A percentile compares a stretch with the other conserved stretches of the same genome.
phyloP scores from a whole-genome alignment of 2,888 invertebrate genomes.

The Ennomos fuscantarius region DNA sequence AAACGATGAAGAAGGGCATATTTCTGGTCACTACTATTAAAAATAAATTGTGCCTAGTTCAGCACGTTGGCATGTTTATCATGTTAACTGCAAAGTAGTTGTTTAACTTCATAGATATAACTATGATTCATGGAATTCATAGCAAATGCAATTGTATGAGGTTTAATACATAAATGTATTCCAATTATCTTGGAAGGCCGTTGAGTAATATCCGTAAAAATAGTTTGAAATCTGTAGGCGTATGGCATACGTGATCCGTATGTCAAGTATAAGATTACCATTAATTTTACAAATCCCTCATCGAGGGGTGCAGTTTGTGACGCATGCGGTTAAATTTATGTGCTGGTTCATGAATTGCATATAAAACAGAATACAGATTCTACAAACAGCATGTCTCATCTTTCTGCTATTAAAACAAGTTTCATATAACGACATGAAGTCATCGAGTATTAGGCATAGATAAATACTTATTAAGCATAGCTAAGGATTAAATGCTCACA shows the following conservation, averaged over 20 bases:
- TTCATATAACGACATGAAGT: slow-evolving; percentile 5
- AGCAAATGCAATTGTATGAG: slow-evolving; percentile 17
- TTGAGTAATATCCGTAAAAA: slow-evolving; percentile 49
- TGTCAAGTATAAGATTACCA: slow-evolving; percentile 10
- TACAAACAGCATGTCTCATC: slow-evolving; percentile 1
- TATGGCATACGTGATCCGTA: slow-evolving; percentile 6
- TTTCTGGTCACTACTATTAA: no score
- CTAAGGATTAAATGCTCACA: not conserved
- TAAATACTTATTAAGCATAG: no score
- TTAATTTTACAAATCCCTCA: slow-evolving; percentile 7
- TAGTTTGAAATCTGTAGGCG: slow-evolving; percentile 29
- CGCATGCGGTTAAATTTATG: not conserved
- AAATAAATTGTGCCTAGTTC: no score
- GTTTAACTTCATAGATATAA: not conserved
- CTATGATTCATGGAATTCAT: slow-evolving; percentile 26
- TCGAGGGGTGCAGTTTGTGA: not conserved
- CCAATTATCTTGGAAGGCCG: slow-evolving; percentile 51
- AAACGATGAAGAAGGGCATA: not conserved
- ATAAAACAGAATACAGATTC: not conserved
- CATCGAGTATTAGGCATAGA: not conserved
- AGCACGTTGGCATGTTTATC: no score
- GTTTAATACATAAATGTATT: slow-evolving; percentile 41
- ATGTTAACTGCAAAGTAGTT: no score
- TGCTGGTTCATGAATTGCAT: slow-evolving; percentile 7
- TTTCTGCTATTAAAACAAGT: slow-evolving; percentile 5